phyloP scores from a whole-genome alignment of 2,113 vertebrate genomes.

The Daphoenositta chrysoptera region DNA sequence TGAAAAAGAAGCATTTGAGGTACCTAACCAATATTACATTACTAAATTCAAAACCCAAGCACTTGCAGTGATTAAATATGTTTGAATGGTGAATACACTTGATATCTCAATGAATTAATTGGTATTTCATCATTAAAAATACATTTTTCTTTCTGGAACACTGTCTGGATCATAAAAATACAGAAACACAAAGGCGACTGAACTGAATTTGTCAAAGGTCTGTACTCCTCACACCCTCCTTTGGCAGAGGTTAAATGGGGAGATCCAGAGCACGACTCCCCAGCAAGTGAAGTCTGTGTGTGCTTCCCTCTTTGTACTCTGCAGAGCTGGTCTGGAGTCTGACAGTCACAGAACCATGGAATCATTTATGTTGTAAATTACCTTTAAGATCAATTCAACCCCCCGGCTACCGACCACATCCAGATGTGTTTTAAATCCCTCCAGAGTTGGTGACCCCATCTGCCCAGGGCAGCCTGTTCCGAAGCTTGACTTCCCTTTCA shows the following conservation, averaged over 20 bases:
- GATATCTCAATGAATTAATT: background rate
- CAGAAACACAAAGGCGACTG: background rate
- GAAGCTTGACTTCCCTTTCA: background rate
- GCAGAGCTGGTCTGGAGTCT: background rate
- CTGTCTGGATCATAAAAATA: background rate
- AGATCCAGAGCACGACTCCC: background rate
- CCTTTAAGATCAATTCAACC: background rate
- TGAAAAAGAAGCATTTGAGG: background rate
- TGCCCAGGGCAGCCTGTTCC: background rate
- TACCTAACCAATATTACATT: background rate
- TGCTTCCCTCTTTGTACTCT: background rate
- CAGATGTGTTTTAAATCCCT: background rate
- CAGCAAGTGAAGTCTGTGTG: background rate
- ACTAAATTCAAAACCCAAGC: background rate
- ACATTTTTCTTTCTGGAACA: background rate
- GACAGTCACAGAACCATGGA: background rate
- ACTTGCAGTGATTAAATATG: background rate
- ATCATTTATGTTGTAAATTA: background rate
- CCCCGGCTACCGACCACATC: too few relatives aligned
- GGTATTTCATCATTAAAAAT: background rate
- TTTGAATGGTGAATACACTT: background rate
- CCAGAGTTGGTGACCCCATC: background rate
- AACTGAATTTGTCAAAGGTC: background rate
- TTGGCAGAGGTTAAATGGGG: background rate
- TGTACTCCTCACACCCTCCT: background rate